A percentile compares a stretch with the other conserved stretches of the same genome.
Evolutionary conservation across 2,888 invertebrate species (phyloP).

Genomic region (Chelonus formosanus): DNA sequence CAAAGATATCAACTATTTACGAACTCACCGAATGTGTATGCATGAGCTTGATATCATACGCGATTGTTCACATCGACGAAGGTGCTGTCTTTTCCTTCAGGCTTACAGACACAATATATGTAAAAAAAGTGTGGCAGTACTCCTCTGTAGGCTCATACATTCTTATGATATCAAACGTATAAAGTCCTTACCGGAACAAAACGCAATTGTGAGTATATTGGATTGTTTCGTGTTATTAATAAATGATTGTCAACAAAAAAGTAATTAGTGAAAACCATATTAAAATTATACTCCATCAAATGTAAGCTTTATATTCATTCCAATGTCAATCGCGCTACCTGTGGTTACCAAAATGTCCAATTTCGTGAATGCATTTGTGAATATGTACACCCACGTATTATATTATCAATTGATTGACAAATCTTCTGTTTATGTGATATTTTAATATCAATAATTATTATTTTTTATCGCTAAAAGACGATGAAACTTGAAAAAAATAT

Average conservation of each 20-base stretch:
- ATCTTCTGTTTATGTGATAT: slow-evolving; percentile 6
- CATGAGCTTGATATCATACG: too few relatives aligned
- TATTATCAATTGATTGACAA: slow-evolving; percentile 17
- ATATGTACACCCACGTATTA: slow-evolving; percentile 22
- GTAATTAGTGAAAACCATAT: background rate
- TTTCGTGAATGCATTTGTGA: slow-evolving; percentile 33
- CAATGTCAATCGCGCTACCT: slow-evolving; percentile 44
- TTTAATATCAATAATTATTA: too few relatives aligned
- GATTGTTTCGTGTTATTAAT: background rate
- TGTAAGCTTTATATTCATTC: slow-evolving; percentile 19
- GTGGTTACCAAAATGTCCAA: slow-evolving; percentile 50
- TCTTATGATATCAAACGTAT: slow-evolving; percentile 56
- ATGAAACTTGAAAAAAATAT: background rate
- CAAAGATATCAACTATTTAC: too few relatives aligned
- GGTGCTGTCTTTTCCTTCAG: too few relatives aligned
- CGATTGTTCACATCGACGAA: too few relatives aligned
- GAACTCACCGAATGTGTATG: too few relatives aligned
- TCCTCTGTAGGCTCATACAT: slow-evolving; percentile 35
- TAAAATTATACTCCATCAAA: slow-evolving; percentile 18
- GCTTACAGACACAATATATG: background rate
- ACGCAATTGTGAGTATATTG: slow-evolving; percentile 53
- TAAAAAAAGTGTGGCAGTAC: slow-evolving; percentile 47
- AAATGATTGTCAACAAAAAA: too few relatives aligned
- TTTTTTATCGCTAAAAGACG: background rate
- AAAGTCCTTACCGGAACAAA: slow-evolving; percentile 48